Percentiles rank a stretch among this genome's conserved stretches.
These are phyloP conservation scores for Prionace glauca DNA, from an alignment of 2,797 vertebrate species.

Conservation along the genomic window DNA sequence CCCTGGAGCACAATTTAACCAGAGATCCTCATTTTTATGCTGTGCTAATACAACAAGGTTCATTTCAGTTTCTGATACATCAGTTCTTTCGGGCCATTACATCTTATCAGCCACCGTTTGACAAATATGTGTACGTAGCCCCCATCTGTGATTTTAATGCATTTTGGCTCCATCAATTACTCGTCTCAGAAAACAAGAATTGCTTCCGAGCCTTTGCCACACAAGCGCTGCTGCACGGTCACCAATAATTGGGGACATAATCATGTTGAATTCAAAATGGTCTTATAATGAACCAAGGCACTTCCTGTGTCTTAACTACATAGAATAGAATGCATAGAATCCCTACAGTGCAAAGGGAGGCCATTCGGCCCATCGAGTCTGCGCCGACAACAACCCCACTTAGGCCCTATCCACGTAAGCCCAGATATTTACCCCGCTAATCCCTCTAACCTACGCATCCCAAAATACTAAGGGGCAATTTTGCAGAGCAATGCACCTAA, in stretches of 20 bases:
- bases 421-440: too few relatives aligned
- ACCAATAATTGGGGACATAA: neutral
- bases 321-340: too few relatives aligned
- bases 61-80: neutral
- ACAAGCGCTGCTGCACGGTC: neutral
- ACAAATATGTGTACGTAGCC: neutral
- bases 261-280: neutral
- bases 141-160: neutral
- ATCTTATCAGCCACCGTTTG: neutral
- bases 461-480: too few relatives aligned
- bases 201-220: neutral
- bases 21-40: neutral
- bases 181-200: neutral
- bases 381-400: too few relatives aligned
- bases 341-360: too few relatives aligned
- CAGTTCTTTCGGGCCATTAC: neutral
- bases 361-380: too few relatives aligned
- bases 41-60: too few relatives aligned
- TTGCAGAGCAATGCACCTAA: too few relatives aligned
- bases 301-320: neutral
- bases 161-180: neutral
- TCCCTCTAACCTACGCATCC: too few relatives aligned
- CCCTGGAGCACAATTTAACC: neutral
- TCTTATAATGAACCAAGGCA: neutral
- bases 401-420: too few relatives aligned